phyloP scores from a whole-genome alignment of 2,797 vertebrate species.

The Pyrocephalus nanus region DNA sequence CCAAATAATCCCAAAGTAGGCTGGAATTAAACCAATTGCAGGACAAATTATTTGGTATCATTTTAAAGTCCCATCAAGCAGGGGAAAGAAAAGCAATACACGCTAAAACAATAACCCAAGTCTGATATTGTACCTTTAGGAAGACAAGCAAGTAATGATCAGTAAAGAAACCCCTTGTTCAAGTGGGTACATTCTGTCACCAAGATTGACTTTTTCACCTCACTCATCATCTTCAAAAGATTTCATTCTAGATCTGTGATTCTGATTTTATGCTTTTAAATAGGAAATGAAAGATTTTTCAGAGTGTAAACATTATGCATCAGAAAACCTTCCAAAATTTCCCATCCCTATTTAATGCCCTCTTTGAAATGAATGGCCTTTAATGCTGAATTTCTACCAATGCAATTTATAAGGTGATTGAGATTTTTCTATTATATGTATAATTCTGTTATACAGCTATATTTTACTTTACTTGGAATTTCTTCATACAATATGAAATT shows the following conservation, averaged over 20 bases:
- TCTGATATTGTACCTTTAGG: neutral
- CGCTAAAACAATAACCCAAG: neutral
- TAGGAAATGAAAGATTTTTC: neutral
- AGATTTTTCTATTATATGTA: conserved; percentile 7
- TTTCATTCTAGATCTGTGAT: neutral
- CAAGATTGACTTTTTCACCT: conserved; percentile 15
- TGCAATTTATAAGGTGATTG: neutral
- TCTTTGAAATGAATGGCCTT: conserved; percentile 27
- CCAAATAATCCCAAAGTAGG: neutral
- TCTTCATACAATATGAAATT: neutral
- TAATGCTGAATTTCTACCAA: neutral
- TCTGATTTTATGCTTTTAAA: neutral
- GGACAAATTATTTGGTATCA: neutral
- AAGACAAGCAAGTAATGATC: neutral
- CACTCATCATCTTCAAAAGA: neutral
- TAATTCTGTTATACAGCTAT: neutral
- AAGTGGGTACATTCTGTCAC: neutral
- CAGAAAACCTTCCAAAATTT: conserved; percentile 4
- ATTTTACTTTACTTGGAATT: conserved; percentile 10
- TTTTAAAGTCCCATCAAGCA: neutral
- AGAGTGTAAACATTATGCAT: neutral
- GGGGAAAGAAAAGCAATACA: neutral
- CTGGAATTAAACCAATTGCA: neutral
- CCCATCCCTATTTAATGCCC: neutral
- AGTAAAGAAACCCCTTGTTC: neutral